Conservation (phyloP, 1,140 invertebrate genomes). For the Achatina immaculata region DNA sequence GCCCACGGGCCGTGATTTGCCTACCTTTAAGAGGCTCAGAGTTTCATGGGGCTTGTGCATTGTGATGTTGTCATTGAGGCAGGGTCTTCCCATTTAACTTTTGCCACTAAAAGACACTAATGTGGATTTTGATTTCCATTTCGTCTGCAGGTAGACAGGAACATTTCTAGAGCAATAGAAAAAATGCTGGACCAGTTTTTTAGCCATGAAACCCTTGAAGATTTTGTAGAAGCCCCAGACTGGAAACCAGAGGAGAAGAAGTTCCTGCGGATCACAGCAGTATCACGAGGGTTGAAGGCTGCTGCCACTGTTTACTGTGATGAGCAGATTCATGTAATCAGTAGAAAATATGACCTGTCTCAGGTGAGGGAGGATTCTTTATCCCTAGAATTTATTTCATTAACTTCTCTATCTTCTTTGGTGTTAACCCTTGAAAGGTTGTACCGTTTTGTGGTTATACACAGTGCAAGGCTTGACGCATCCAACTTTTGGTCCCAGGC, state of each 20-base stretch:
- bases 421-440: too few species aligned
- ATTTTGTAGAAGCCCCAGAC: conserved; percentile 20
- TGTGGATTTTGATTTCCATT: not conserved
- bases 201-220: not conserved
- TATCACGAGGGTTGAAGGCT: not conserved
- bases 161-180: conserved; percentile 3
- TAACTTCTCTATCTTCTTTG: too few species aligned
- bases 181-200: conserved; percentile 8
- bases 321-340: not conserved
- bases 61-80: too few species aligned
- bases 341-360: not conserved
- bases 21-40: too few species aligned
- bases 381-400: too few species aligned
- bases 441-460: too few species aligned
- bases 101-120: too few species aligned
- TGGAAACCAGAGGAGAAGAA: conserved; percentile 18
- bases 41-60: too few species aligned
- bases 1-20: too few species aligned
- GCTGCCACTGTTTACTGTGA: conserved; percentile 12
- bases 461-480: too few species aligned
- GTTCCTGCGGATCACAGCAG: not conserved
- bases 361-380: conserved; percentile 15
- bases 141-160: not conserved
- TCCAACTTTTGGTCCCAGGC: too few species aligned
- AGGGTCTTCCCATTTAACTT: too few species aligned